Percentiles rank a stretch among this genome's conserved stretches.
phyloP scores from a whole-genome alignment of 2,797 vertebrate genomes.

The Chromis chromis region DNA sequence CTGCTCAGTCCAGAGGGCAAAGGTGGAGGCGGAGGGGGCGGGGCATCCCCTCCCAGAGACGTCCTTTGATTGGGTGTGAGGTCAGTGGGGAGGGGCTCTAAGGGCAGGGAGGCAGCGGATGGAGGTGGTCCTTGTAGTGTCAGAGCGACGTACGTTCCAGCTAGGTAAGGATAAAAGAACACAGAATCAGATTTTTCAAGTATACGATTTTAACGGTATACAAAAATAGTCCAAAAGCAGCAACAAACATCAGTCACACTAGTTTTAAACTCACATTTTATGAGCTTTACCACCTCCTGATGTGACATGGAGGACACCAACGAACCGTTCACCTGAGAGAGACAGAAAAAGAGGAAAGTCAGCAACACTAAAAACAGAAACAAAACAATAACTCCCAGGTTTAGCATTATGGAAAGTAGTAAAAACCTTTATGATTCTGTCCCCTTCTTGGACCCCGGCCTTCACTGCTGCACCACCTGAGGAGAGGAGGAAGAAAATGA shows the following conservation, averaged over 20 bases:
- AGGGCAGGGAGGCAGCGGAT: constrained; percentile 75
- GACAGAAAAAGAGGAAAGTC: fast-evolving
- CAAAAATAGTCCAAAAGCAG: background rate
- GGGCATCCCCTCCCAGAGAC: constrained; percentile 73
- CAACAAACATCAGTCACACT: background rate
- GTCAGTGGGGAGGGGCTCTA: constrained; percentile 81
- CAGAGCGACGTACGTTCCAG: constrained; percentile 92
- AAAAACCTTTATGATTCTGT: constrained; percentile 93
- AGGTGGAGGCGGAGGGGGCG: constrained; percentile 85
- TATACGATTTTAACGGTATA: fast-evolving
- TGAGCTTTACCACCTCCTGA: constrained; percentile 96
- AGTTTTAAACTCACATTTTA: constrained; percentile 91
- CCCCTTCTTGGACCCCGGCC: constrained; percentile 94
- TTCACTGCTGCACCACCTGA: constrained; percentile 93
- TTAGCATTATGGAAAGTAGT: background rate
- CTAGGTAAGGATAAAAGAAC: constrained; percentile 62
- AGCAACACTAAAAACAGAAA: background rate
- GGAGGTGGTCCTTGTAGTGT: constrained; percentile 93
- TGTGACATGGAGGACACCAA: constrained; percentile 95
- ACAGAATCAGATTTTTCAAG: background rate
- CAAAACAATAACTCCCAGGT: fast-evolving
- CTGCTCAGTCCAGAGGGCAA: constrained; percentile 82
- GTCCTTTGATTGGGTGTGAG: constrained; percentile 76
- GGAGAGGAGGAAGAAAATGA: background rate
- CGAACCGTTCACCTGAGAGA: constrained; percentile 91